Base-by-base conservation (phyloP, 2,888 invertebrate genomes). In the Agrotis segetum region DNA sequence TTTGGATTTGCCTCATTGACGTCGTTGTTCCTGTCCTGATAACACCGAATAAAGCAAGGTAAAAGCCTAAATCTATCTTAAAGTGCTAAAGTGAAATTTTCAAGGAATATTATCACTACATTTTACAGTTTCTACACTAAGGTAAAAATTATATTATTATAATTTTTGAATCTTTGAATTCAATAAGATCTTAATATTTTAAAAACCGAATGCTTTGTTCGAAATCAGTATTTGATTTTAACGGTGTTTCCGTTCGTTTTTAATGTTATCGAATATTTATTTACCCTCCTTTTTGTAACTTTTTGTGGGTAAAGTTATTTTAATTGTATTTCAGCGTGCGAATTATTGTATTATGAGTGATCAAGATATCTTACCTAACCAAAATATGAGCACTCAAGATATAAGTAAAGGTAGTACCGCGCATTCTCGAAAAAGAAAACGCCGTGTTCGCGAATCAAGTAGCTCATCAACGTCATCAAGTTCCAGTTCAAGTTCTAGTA, bases 351-450 rank as follows among this genome's bases (percentile, higher is more conserved):
- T n/a, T n/a, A 58, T 40, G 40, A 58, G 58, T 58, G 40, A 58
- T 19, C 40, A 19, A 40, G 3, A 44, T 59, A 44, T 9, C 19
- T 19, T 59, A 19, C 9, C 58, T 14, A 59, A 34, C 16, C 58
- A 40, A 40, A 58, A 58, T 58, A 58, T 40, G 34, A 58, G 58
- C 58, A 58, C 19, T 40, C 58, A 40, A 58, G 34, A 40, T 40
- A 6, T 19, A 56, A 19, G 14, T 58, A 58, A 58, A 40, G 34
- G 34, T 14, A 21, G 6, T 58, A 40, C 14, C 34, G 6, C n/a
- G 34, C 34, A 58, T 24, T 13, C 53, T 29, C 24, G 53, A 17
- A 55, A 55, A 29, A 55, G 24, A 29, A 55, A 55, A 29, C 53
- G 17, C 53, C 53, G 24, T 29, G 53, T 55, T 55, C 24, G 53